Evolutionary conservation across 2,797 vertebrate species (phyloP).

Genomic region (Acrocephalus scirpaceus): DNA sequence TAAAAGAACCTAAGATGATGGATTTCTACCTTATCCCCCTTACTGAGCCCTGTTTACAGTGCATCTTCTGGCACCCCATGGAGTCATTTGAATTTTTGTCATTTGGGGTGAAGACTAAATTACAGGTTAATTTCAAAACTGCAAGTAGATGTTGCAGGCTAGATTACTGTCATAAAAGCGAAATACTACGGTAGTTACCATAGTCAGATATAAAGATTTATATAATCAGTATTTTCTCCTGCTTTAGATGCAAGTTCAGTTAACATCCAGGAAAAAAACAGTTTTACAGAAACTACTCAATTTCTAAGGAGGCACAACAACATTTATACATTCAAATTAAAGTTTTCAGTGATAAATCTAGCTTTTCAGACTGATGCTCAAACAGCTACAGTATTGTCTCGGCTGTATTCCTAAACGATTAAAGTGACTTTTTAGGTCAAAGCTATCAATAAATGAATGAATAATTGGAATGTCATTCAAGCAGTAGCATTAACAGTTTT

Average conservation of each 20-base stretch:
- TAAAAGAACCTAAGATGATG: conserved; percentile 52
- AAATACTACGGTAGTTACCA: conserved; percentile 76
- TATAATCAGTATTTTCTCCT: conserved; percentile 74
- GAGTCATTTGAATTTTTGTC: conserved; percentile 86
- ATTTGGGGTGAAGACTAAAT: conserved; percentile 87
- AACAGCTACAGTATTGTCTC: conserved; percentile 54
- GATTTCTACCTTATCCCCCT: conserved; percentile 70
- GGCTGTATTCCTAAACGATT: conserved; percentile 62
- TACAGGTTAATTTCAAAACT: conserved; percentile 85
- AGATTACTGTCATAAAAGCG: conserved; percentile 80
- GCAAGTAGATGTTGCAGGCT: conserved; percentile 81
- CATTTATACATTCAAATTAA: conserved; percentile 47
- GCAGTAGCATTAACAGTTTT: conserved; percentile 64
- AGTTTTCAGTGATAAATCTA: conserved; percentile 58
- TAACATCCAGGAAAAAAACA: conserved; percentile 33
- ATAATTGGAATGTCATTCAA: conserved; percentile 74
- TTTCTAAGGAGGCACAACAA: conserved; percentile 47
- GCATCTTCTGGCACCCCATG: conserved; percentile 81
- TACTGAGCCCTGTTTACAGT: conserved; percentile 78
- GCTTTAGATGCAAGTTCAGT: conserved; percentile 70
- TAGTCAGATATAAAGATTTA: conserved; percentile 72
- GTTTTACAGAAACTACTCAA: conserved; percentile 49
- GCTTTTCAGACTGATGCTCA: conserved; percentile 45
- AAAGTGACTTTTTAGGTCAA: conserved; percentile 75
- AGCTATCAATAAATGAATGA: conserved; percentile 77